Percentiles rank a stretch among this genome's conserved stretches.
phyloP scores from a whole-genome alignment of 2,113 vertebrate species.

The Malaclemys terrapin region DNA sequence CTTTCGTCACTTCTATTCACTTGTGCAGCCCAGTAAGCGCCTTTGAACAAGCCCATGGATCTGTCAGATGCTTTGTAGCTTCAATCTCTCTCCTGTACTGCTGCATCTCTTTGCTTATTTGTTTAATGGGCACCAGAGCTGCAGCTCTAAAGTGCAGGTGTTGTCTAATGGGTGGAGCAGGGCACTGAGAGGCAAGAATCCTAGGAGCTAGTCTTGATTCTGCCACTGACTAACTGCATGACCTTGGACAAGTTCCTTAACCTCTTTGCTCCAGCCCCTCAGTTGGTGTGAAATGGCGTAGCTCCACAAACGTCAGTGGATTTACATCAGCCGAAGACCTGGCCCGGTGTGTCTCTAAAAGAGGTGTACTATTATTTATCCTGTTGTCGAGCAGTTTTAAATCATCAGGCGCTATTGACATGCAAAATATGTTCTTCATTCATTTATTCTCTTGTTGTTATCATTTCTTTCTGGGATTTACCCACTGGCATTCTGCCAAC shows the following conservation, averaged over 20 bases:
- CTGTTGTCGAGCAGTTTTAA: not conserved
- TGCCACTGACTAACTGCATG: not conserved
- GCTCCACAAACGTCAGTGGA: not conserved
- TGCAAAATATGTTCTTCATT: not conserved
- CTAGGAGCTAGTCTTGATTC: not conserved
- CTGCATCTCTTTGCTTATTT: not conserved
- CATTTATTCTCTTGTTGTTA: fast-evolving
- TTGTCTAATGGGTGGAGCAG: not conserved
- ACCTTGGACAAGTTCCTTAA: not conserved
- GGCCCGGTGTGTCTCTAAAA: not conserved
- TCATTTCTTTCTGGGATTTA: not conserved
- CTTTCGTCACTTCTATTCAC: not conserved
- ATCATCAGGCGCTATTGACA: not conserved
- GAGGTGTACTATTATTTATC: not conserved
- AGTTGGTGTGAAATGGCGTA: not conserved
- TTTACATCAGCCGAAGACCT: not conserved
- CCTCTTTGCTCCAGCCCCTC: not conserved
- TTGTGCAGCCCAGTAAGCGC: not conserved
- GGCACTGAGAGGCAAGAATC: not conserved
- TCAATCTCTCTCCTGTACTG: not conserved
- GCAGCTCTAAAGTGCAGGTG: not conserved
- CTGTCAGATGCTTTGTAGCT: not conserved
- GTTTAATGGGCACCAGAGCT: not conserved
- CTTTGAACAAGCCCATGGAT: not conserved
- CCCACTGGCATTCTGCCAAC: not conserved